phyloP scores from a whole-genome alignment of 64 coral and sea anemone genomes.

The Montipora foliosa region DNA sequence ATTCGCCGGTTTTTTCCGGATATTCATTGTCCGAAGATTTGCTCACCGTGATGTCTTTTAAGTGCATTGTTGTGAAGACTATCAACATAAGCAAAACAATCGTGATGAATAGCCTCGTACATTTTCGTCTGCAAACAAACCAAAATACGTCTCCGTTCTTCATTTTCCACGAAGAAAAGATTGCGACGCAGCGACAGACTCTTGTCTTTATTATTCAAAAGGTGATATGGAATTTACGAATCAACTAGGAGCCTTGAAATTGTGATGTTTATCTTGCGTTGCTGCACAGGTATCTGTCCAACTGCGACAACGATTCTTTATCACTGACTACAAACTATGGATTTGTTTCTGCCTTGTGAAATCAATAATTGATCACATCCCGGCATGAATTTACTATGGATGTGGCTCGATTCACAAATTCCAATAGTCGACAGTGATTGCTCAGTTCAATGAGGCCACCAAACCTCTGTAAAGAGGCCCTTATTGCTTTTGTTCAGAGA shows the following conservation, averaged over 20 bases:
- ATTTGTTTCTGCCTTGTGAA: neutral
- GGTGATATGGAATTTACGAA: neutral
- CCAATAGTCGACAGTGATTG: no score
- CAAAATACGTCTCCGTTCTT: neutral
- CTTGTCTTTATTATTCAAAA: neutral
- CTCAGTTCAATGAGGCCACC: neutral
- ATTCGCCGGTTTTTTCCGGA: neutral
- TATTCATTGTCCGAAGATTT: neutral
- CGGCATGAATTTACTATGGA: neutral
- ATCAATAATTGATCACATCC: neutral
- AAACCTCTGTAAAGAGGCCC: neutral
- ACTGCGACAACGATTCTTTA: neutral
- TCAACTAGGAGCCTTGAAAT: neutral
- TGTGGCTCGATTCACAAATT: neutral
- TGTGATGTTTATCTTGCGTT: neutral
- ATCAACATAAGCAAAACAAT: neutral
- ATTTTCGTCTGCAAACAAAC: conserved; percentile 14
- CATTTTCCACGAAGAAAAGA: neutral
- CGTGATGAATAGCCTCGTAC: neutral
- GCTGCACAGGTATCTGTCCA: neutral
- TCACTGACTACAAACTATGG: neutral
- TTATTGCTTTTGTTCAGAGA: neutral
- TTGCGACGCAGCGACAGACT: neutral
- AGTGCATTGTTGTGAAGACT: neutral
- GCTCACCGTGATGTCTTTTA: neutral